These are phyloP conservation scores for Athalia circularis DNA, from an alignment of 2,888 invertebrate genomes.

Conservation along the genomic window DNA sequence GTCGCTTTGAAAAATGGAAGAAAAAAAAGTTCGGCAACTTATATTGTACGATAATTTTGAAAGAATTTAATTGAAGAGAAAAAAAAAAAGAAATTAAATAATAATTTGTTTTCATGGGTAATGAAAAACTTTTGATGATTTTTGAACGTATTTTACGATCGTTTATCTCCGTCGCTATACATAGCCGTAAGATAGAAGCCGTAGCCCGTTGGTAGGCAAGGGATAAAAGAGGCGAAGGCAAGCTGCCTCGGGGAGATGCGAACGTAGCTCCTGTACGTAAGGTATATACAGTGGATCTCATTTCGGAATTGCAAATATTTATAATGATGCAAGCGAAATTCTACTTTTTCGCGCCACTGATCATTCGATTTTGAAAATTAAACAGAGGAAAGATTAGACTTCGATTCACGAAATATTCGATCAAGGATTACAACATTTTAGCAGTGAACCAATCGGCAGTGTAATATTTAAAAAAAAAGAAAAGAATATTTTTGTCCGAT, in stretches of 20 bases:
- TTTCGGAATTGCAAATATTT: constrained; percentile 7
- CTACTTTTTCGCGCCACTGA: neutral
- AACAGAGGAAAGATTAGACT: neutral
- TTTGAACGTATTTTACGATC: constrained; percentile 54
- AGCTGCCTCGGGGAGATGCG: constrained; percentile 64
- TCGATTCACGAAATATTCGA: no score
- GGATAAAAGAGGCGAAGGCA: constrained; percentile 61
- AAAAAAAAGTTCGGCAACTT: no score
- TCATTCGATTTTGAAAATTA: neutral
- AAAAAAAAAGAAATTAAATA: no score
- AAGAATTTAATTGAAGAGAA: no score
- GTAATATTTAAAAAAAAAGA: no score
- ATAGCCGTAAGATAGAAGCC: constrained; percentile 56
- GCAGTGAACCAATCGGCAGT: no score
- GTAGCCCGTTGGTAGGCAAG: constrained; percentile 56
- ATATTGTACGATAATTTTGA: no score
- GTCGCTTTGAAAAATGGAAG: no score
- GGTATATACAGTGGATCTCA: constrained; percentile 63
- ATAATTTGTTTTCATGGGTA: no score
- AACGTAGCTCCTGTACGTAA: constrained; percentile 63
- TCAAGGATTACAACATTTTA: no score
- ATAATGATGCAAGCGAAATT: neutral
- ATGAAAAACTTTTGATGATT: neutral
- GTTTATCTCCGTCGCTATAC: constrained; percentile 60
- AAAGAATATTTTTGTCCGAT: no score